Conservation (phyloP, 2,888 invertebrate species). For the Itoplectis maculator region DNA sequence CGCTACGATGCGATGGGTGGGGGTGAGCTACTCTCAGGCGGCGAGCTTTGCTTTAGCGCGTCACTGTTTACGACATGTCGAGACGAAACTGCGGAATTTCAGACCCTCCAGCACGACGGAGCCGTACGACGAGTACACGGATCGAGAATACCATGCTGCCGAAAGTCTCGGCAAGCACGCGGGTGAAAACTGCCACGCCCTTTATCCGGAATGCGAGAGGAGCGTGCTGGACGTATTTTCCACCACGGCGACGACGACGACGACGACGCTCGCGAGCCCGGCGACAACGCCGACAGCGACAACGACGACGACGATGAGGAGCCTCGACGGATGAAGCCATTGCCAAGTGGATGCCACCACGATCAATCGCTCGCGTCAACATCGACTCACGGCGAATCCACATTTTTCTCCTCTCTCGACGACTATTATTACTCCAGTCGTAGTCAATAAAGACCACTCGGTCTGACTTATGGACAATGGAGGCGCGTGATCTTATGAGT, state of each 20-base stretch:
- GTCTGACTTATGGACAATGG: not conserved
- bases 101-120: constrained; percentile 90
- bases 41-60: too few species aligned
- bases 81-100: constrained; percentile 71
- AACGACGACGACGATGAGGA: not conserved
- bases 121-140: constrained; percentile 87
- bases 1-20: too few species aligned
- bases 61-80: constrained; percentile 39
- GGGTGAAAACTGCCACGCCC: constrained; percentile 85
- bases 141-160: constrained; percentile 91
- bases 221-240: constrained; percentile 87
- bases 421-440: not conserved
- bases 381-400: not conserved
- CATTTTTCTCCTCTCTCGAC: not conserved
- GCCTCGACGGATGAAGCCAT: not conserved
- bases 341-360: not conserved
- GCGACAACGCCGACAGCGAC: not conserved
- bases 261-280: not conserved
- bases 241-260: constrained; percentile 58
- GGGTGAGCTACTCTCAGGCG: too few species aligned
- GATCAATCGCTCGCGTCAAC: not conserved
- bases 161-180: constrained; percentile 88
- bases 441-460: not conserved
- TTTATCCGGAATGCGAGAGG: constrained; percentile 88
- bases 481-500: not conserved